Percentiles rank a stretch among this genome's conserved stretches.
Evolutionary conservation across 2,888 invertebrate species (phyloP).

Genomic region (Tiliacea aurago): DNA sequence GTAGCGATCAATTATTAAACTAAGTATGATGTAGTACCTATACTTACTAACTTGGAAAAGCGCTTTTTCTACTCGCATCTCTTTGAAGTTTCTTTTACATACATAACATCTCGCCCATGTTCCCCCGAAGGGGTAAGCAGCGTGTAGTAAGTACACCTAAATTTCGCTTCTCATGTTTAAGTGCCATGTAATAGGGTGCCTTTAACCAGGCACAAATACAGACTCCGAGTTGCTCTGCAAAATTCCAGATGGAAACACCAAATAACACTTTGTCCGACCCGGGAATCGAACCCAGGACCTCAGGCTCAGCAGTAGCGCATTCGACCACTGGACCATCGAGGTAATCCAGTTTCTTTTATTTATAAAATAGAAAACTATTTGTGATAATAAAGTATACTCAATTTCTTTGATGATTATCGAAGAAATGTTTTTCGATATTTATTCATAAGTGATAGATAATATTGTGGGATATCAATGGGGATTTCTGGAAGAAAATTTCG

Average conservation of each 20-base stretch:
- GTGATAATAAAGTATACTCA: not conserved
- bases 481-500: no score
- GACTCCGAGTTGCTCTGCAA: not conserved
- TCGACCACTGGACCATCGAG: not conserved
- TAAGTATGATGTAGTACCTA: not conserved
- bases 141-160: not conserved
- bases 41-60: conserved; percentile 21
- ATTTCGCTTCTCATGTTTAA: not conserved
- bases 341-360: not conserved
- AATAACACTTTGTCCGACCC: not conserved
- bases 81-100: not conserved
- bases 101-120: not conserved
- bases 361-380: not conserved
- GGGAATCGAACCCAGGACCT: not conserved
- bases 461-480: no score
- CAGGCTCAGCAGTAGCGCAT: not conserved
- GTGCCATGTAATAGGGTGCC: not conserved
- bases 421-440: not conserved
- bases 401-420: not conserved
- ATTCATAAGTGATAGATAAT: not conserved
- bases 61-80: not conserved
- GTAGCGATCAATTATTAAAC: conserved; percentile 16
- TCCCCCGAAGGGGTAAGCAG: not conserved
- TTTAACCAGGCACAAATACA: not conserved
- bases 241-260: not conserved